These are phyloP conservation scores for Anticlea derivata DNA, from an alignment of 2,888 invertebrate species.

Conservation along the genomic window DNA sequence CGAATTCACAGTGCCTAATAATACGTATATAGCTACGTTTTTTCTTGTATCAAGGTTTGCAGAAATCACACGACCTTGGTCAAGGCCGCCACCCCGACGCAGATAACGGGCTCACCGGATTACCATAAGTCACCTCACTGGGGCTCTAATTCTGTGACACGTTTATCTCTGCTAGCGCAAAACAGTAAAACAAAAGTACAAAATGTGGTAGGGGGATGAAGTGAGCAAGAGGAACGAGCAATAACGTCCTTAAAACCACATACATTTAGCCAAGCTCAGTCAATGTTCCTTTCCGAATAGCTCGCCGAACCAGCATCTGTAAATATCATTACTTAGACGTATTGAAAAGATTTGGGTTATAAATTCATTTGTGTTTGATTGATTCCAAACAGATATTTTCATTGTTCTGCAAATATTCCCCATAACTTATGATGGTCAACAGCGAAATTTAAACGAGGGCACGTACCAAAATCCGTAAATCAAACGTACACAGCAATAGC, in stretches of 20 bases:
- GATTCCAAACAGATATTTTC: not conserved
- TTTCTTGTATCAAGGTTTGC: constrained; percentile 35
- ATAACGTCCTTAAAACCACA: not conserved
- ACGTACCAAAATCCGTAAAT: constrained; percentile 32
- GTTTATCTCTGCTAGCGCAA: constrained; percentile 24
- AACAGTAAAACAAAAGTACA: constrained; percentile 11
- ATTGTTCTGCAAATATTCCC: constrained; percentile 3
- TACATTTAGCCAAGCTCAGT: no score
- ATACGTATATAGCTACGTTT: not conserved
- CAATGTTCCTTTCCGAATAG: no score
- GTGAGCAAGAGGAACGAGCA: not conserved
- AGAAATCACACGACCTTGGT: constrained; percentile 44
- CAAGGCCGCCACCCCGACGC: constrained; percentile 40
- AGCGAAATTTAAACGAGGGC: constrained; percentile 31
- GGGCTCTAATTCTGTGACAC: constrained; percentile 37
- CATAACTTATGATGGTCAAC: constrained; percentile 4
- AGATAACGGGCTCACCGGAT: constrained; percentile 33
- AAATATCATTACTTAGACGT: no score
- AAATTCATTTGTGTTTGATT: not conserved
- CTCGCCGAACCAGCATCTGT: no score
- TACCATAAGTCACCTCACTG: constrained; percentile 43
- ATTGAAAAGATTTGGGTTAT: no score
- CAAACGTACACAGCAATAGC: constrained; percentile 40
- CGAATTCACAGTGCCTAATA: no score
- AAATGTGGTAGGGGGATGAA: not conserved